Percentiles rank a stretch among this genome's conserved stretches.
These are phyloP conservation scores for Acanthosepion lycidas DNA, from an alignment of 2,888 invertebrate genomes.

Conservation along the genomic window DNA sequence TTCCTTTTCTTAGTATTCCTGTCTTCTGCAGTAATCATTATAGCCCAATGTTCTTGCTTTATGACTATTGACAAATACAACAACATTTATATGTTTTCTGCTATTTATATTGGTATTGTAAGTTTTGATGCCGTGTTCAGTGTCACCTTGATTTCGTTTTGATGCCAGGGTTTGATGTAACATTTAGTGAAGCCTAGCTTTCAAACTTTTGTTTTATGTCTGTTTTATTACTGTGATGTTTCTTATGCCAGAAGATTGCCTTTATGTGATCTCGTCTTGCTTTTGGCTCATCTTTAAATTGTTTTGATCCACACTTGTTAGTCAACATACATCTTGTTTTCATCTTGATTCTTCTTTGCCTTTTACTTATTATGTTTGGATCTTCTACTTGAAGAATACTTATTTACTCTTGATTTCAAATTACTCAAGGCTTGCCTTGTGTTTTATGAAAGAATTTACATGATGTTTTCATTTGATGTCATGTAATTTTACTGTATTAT, in stretches of 20 bases:
- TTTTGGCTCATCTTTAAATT: not conserved
- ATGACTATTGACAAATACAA: not conserved
- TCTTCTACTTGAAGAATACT: not conserved
- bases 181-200: not conserved
- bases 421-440: not conserved
- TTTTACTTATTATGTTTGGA: not conserved
- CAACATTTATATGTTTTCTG: not conserved
- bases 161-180: not conserved
- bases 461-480: not conserved
- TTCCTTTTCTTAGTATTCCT: not conserved
- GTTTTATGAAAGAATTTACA: not conserved
- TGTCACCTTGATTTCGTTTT: not conserved
- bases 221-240: not conserved
- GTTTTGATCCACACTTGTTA: not conserved
- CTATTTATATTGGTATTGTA: not conserved
- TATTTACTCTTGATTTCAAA: not conserved
- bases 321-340: not conserved
- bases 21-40: not conserved
- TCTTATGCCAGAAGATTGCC: not conserved
- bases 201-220: not conserved
- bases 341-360: not conserved
- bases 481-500: not conserved
- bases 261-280: not conserved
- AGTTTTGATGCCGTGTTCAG: not conserved
- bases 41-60: not conserved